These are phyloP conservation scores for Agonopterix subpropinquella DNA, from an alignment of 2,888 invertebrate genomes.

Conservation along the genomic window DNA sequence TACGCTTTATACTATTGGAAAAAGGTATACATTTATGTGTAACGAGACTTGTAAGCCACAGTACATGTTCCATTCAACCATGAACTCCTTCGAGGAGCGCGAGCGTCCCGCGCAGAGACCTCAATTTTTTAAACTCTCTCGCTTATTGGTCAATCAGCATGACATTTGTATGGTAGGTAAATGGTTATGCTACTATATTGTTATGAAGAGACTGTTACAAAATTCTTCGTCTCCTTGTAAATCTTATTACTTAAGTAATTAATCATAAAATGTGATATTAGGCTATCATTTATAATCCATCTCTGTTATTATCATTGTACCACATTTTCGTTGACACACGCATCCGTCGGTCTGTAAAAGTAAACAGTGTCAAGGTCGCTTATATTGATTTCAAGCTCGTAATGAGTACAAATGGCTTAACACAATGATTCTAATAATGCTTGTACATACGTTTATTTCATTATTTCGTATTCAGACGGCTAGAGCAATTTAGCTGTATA, in stretches of 20 bases:
- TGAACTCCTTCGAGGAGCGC: conserved; percentile 72
- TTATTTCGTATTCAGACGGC: neutral
- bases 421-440: conserved; percentile 29
- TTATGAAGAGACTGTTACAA: conserved; percentile 37
- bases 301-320: conserved; percentile 44
- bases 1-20: conserved; percentile 36
- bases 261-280: neutral
- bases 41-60: conserved; percentile 35
- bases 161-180: conserved; percentile 50
- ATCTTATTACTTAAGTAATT: neutral
- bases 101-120: conserved; percentile 70
- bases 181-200: conserved; percentile 42
- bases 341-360: conserved; percentile 53
- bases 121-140: conserved; percentile 71
- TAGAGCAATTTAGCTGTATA: neutral
- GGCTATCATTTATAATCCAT: conserved; percentile 23
- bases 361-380: conserved; percentile 64
- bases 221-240: conserved; percentile 9
- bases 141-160: conserved; percentile 69
- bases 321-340: conserved; percentile 44
- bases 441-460: neutral
- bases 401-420: conserved; percentile 48
- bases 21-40: conserved; percentile 37
- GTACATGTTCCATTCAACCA: conserved; percentile 72
- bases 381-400: conserved; percentile 61